Evolutionary conservation across 2,797 vertebrate genomes (phyloP).

Genomic region (Iguana delicatissima): DNA sequence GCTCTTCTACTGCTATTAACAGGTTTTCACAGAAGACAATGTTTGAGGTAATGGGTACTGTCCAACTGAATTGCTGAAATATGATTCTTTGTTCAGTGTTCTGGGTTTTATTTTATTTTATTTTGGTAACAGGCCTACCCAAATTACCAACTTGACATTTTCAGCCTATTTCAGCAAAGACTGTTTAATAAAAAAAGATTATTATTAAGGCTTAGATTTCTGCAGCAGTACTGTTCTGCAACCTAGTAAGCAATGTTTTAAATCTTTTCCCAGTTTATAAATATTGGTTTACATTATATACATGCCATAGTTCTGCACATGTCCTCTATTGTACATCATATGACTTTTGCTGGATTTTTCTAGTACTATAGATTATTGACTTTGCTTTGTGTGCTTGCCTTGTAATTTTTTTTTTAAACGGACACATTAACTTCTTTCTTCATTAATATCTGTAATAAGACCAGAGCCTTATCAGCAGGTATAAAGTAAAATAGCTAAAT

Average conservation of each 20-base stretch:
- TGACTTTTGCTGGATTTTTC: not conserved
- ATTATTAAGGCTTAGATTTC: not conserved
- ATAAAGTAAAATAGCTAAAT: slow-evolving; percentile 4
- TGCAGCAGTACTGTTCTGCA: not conserved
- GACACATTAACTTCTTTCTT: not conserved
- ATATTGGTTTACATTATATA: not conserved
- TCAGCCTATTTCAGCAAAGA: not conserved
- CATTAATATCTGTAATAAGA: slow-evolving; percentile 6
- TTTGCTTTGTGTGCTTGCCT: not conserved
- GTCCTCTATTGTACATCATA: not conserved
- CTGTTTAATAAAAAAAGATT: not conserved
- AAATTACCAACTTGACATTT: not conserved
- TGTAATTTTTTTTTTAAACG: not conserved
- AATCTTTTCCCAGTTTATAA: not conserved
- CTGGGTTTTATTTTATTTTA: not conserved
- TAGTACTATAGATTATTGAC: not conserved
- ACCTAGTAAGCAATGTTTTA: not conserved
- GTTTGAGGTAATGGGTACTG: not conserved
- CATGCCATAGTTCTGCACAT: not conserved
- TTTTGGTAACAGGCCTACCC: not conserved
- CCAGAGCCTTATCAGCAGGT: not conserved
- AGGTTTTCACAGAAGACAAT: not conserved
- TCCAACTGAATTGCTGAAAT: not conserved
- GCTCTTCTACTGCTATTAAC: not conserved
- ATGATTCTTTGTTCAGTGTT: no score